These are phyloP conservation scores for Astropecten irregularis DNA, from an alignment of 53 echinoderm and acorn worm species.

Conservation along the genomic window DNA sequence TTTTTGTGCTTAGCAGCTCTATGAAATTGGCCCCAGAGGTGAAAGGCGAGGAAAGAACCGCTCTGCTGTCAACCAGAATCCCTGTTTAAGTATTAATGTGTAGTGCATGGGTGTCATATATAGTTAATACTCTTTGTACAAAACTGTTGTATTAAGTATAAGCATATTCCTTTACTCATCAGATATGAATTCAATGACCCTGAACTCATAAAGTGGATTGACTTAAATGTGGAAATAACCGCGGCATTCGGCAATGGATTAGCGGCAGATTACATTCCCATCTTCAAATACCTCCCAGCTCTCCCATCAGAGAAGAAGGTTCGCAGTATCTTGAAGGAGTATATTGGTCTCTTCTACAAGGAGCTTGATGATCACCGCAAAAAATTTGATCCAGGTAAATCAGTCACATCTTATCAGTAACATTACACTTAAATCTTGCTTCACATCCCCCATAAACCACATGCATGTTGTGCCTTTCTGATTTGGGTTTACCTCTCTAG, in stretches of 20 bases:
- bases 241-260: constrained; percentile 31
- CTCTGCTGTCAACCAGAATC: no score
- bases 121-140: no score
- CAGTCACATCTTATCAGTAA: no score
- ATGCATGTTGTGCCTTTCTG: no score
- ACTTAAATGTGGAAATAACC: not conserved
- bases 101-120: no score
- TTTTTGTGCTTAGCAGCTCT: no score
- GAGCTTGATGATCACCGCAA: not conserved
- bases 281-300: not conserved
- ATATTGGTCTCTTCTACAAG: not conserved
- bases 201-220: constrained; percentile 28
- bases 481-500: no score
- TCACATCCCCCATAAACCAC: no score
- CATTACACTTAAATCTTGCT: no score
- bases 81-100: no score
- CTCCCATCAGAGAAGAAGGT: not conserved
- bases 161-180: not conserved
- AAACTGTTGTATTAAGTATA: not conserved
- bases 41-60: no score
- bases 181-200: constrained; percentile 28
- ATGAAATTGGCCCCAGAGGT: no score
- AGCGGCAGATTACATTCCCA: constrained; percentile 12
- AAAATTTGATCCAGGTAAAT: not conserved
- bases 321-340: not conserved